Evolutionary conservation across 2,888 invertebrate genomes (phyloP), one percentile per base, ranked within the genome.

Genomic region (Drosophila percnosoma): DNA sequence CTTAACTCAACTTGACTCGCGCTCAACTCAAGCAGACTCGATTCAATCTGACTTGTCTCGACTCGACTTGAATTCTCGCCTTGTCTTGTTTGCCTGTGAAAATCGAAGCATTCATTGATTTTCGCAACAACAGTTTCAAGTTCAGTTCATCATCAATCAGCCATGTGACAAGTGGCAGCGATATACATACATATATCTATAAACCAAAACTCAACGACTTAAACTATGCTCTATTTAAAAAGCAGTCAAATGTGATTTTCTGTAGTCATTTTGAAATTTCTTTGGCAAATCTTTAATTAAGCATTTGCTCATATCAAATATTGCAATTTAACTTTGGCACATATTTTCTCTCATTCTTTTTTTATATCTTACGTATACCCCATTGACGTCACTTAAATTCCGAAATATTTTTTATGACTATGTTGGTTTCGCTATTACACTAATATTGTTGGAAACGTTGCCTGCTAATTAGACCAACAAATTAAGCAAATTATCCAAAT

Each of bases 91-190:
- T 27, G n/a, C 36, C 52, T 55, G 60, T 18, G 54, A 73, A 76
- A 76, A 73, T 78, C 66, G 67, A 75, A 78, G 71, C 65, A 62
- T 58, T 75, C 65, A 78, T 78, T 78, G 73, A 70, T 68, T 76
- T 63, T 53, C 69, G 49, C 45, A 73, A 65, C 52, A 77, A 73
- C 75, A 73, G 67, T 74, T 76, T 86, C 85, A 85, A 86, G 85
- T 83, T 85, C 88, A 87, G 80, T 88, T 81, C 69, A 83, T 82
- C 86, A 86, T 88, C 80, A 86, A 88, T 85, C 85, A 79, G 67
- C 54, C 73, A 40, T 59, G 69, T 85, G 85, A 83, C 87, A 87
- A 77, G 42, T 71, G 58, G 66, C 58, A 66, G 38, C 33, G 15
- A 58, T 62, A 54, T 29, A 11, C 4, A 70, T 34, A n/a, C 21